Conservation (phyloP, 2,797 vertebrate species). For the Acrocephalus scirpaceus region DNA sequence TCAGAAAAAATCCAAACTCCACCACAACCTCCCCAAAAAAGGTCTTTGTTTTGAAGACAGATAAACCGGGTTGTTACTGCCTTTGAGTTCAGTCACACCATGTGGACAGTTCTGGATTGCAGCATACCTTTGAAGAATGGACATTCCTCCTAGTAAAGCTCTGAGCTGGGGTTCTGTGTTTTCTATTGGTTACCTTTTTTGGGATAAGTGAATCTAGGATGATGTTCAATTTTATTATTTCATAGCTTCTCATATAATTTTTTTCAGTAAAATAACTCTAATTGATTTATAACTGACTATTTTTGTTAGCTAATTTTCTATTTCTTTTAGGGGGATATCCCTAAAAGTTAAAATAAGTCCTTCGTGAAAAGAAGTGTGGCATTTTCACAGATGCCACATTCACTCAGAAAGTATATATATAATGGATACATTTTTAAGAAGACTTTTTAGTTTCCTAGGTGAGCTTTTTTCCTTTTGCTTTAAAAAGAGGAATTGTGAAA, state of each 20-base stretch:
- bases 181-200: not conserved
- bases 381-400: not conserved
- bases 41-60: not conserved
- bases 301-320: not conserved
- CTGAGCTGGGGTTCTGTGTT: not conserved
- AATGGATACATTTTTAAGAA: not conserved
- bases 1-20: not conserved
- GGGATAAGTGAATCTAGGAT: not conserved
- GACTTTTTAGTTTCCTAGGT: not conserved
- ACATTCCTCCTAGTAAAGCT: not conserved
- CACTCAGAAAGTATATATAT: not conserved
- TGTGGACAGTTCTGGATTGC: not conserved
- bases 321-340: not conserved
- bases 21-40: accelerated
- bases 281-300: not conserved
- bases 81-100: not conserved
- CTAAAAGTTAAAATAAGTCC: not conserved
- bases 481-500: not conserved
- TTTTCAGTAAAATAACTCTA: not conserved
- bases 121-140: not conserved
- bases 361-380: not conserved
- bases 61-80: not conserved
- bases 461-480: not conserved
- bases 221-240: not conserved
- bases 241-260: not conserved